Percentiles rank a stretch among this genome's conserved stretches.
These are phyloP conservation scores for Platycercus adscitus DNA, from an alignment of 2,113 vertebrate species.

Conservation along the genomic window DNA sequence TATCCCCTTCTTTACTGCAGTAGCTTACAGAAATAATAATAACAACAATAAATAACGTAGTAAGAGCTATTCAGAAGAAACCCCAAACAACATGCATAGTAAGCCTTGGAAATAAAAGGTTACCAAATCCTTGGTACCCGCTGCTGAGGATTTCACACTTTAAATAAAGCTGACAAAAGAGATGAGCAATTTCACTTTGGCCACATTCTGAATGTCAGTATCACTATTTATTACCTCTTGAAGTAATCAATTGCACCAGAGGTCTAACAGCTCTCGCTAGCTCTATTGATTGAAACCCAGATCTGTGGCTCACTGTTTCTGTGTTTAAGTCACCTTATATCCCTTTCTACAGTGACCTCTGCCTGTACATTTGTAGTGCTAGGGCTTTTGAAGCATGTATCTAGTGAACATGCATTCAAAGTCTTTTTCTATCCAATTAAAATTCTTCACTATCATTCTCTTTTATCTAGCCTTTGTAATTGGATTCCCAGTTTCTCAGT, in stretches of 20 bases:
- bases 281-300: not conserved
- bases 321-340: not conserved
- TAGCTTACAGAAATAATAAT: not conserved
- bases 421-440: slow-evolving; percentile 73
- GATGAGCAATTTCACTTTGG: not conserved
- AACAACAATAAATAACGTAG: not conserved
- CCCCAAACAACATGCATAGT: not conserved
- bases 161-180: slow-evolving; percentile 13
- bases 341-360: slow-evolving; percentile 30
- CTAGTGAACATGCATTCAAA: not conserved
- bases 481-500: slow-evolving; percentile 77
- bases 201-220: slow-evolving; percentile 1
- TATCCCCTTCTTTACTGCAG: not conserved
- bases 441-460: slow-evolving; percentile 68
- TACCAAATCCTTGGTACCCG: not conserved
- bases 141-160: not conserved
- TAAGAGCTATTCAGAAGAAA: not conserved
- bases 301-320: not conserved
- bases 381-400: not conserved
- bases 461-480: slow-evolving; percentile 79
- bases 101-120: not conserved
- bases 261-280: not conserved
- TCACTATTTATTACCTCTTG: not conserved
- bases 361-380: not conserved
- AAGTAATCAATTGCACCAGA: not conserved